Conservation (phyloP, 1,140 invertebrate genomes). For the Physella acuta region DNA sequence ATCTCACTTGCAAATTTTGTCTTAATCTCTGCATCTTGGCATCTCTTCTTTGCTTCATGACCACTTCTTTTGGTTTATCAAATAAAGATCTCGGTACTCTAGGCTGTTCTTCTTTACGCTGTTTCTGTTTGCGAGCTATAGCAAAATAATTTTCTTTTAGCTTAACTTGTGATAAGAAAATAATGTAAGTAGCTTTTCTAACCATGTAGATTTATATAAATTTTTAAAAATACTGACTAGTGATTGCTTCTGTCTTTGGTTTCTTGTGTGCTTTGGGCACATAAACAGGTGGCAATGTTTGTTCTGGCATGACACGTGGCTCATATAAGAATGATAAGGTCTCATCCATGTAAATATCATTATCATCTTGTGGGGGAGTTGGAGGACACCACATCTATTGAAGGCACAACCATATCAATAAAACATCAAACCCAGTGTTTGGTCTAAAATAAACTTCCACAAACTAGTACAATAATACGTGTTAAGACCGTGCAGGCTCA, state of each 20-base stretch:
- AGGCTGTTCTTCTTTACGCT: constrained; percentile 73
- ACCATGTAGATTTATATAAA: not conserved
- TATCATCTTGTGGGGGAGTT: constrained; percentile 86
- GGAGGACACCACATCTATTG: constrained; percentile 94
- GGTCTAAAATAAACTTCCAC: too few species aligned
- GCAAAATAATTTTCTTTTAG: not conserved
- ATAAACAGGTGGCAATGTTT: constrained; percentile 81
- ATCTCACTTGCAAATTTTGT: constrained; percentile 45
- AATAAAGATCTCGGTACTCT: constrained; percentile 83
- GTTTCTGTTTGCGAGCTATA: constrained; percentile 62
- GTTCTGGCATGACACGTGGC: constrained; percentile 77
- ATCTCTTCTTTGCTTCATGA: constrained; percentile 77
- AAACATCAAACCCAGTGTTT: too few species aligned
- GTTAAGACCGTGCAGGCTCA: too few species aligned
- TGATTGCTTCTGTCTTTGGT: constrained; percentile 67
- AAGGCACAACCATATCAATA: too few species aligned
- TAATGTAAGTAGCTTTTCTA: not conserved
- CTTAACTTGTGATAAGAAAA: not conserved
- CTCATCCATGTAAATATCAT: constrained; percentile 88
- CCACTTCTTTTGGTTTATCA: constrained; percentile 77
- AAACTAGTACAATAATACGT: too few species aligned
- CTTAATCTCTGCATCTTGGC: constrained; percentile 75
- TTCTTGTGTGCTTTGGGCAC: constrained; percentile 78
- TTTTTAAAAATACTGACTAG: too few species aligned
- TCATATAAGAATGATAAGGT: constrained; percentile 84